Base-by-base conservation (phyloP, 2,113 vertebrate genomes). In the Glaucomys volans region DNA sequence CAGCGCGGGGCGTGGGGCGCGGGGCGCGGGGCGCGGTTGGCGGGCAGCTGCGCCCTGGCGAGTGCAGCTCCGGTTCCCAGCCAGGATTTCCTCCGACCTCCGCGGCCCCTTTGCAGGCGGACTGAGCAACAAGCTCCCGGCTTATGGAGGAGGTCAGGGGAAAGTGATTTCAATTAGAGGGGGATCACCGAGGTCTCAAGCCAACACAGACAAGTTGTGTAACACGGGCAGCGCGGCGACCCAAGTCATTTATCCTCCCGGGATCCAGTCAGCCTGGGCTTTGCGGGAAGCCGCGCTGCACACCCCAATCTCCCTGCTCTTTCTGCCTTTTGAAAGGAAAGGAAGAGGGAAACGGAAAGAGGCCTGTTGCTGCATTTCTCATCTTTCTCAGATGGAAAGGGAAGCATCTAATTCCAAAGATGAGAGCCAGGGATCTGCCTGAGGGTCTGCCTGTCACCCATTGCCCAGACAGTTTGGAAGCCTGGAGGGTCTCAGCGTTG, bases 161-260 rank as follows among this genome's bases (percentile, higher is more conserved):
- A 98, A 98, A 98, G 98, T 97, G 98, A 98, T 99, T 98, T 98
- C 98, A 98, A 98, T 98, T 98, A 99, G 98, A 98, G 93, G 88
- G 95, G 98, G 98, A 98, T 98, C 98, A 97, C 98, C 0, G 84
- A 98, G 98, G 98, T 98, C 98, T 98, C 98, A 97, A 98, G 98
- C 96, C 98, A 98, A 97, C 97, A 95, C 96, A 94, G 98, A 97
- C 96, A 97, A 98, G 98, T 98, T 98, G 98, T 98, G 98, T 97
- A 98, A 98, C 97, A 94, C 80, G 11, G 83, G 97, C 75, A 62
- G 91, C 5, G 0, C 42, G 44, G 75, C 57, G 81, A 97, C 88
- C 37, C 9, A 89, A 98, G 97, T 97, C 98, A 95, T 98, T 98
- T 98, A 98, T 98, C 97, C 98, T 98, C 96, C 97, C 87, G 64